These are phyloP conservation scores for Bradysia coprophila DNA, from an alignment of 1,140 invertebrate genomes.

Conservation along the genomic window DNA sequence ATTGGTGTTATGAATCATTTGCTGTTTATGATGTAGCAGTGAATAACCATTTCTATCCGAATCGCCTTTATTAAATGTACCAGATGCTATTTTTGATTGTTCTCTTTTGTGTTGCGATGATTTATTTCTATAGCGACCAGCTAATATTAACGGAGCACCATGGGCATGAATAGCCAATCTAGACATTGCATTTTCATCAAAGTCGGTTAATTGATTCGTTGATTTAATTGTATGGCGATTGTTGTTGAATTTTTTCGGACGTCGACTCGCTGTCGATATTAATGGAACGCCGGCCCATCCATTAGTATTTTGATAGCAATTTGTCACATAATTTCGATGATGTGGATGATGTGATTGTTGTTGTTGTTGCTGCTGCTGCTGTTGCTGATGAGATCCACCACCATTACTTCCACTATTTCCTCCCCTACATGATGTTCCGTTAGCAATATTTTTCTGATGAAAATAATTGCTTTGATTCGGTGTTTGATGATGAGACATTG, in stretches of 20 bases:
- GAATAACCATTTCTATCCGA: background rate
- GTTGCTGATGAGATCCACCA: slow-evolving; percentile 4
- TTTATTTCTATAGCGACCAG: slow-evolving; percentile 30
- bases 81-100: background rate
- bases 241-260: slow-evolving; percentile 6
- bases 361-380: background rate
- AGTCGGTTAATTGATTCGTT: slow-evolving; percentile 15
- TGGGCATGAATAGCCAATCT: slow-evolving; percentile 56
- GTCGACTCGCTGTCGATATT: slow-evolving; percentile 35
- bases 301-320: slow-evolving; percentile 17
- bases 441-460: too few species aligned
- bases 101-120: slow-evolving; percentile 8
- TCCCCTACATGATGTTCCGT: slow-evolving; percentile 19
- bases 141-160: slow-evolving; percentile 52
- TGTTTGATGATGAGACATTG: background rate
- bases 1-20: background rate
- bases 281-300: slow-evolving; percentile 48
- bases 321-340: slow-evolving; percentile 8
- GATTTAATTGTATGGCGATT: slow-evolving; percentile 13
- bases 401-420: background rate
- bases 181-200: slow-evolving; percentile 28
- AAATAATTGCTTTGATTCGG: background rate
- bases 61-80: background rate
- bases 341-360: background rate
- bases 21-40: background rate